Evolutionary conservation across 2,888 invertebrate species (phyloP).

Genomic region (Beris morrisii): DNA sequence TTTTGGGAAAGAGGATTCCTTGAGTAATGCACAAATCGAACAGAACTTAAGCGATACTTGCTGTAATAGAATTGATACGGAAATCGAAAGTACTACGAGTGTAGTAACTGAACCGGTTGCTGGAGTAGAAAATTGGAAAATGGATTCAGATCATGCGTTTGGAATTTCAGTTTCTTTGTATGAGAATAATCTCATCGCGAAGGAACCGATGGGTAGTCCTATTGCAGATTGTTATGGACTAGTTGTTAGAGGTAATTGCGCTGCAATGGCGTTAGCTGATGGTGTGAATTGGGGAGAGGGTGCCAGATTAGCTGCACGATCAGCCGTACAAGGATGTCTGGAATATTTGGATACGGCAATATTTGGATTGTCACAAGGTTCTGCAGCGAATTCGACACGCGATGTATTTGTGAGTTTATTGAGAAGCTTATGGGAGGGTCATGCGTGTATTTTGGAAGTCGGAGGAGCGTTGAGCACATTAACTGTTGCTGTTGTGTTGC

Average conservation of each 20-base stretch:
- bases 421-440: constrained; percentile 81
- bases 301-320: constrained; percentile 79
- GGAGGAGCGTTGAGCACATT: constrained; percentile 82
- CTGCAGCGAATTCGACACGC: constrained; percentile 59
- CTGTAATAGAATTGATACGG: constrained; percentile 6
- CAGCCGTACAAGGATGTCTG: constrained; percentile 82
- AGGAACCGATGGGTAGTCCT: constrained; percentile 72
- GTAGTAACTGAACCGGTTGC: constrained; percentile 47
- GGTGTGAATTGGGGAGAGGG: constrained; percentile 93
- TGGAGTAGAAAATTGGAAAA: constrained; percentile 55
- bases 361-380: constrained; percentile 58
- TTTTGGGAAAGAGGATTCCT: constrained; percentile 17
- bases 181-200: constrained; percentile 78
- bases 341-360: constrained; percentile 78
- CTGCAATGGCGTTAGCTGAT: constrained; percentile 80
- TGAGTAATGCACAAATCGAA: constrained; percentile 21
- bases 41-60: constrained; percentile 10
- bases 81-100: neutral
- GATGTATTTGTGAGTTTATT: constrained; percentile 78
- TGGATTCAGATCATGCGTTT: constrained; percentile 54
- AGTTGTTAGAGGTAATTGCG: constrained; percentile 70
- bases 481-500: constrained; percentile 76
- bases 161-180: constrained; percentile 70
- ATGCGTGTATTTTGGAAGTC: constrained; percentile 79
- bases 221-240: constrained; percentile 87